Conservation (phyloP, 2,888 invertebrate species). For the Byasa hedistus region DNA sequence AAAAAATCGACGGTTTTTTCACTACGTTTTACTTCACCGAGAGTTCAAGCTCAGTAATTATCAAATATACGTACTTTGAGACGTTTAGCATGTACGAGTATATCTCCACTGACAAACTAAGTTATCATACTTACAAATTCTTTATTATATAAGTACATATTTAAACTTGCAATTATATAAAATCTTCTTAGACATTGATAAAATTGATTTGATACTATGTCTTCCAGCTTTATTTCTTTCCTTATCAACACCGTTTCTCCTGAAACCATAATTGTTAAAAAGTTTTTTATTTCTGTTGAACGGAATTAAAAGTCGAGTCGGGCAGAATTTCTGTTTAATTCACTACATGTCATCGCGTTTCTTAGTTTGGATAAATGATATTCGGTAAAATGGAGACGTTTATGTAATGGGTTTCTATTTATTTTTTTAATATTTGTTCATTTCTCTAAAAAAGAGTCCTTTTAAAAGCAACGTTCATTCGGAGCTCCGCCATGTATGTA, state of each 20-base stretch:
- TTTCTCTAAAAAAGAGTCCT: not conserved
- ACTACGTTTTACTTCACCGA: too few species aligned
- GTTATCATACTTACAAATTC: too few species aligned
- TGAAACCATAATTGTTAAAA: not conserved
- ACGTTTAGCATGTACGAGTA: too few species aligned
- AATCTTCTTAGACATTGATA: too few species aligned
- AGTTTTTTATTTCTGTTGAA: conserved; percentile 8
- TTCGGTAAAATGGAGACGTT: conserved; percentile 1
- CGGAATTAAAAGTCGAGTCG: conserved; percentile 15
- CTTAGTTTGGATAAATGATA: conserved; percentile 3
- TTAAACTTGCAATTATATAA: too few species aligned
- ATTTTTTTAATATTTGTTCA: not conserved
- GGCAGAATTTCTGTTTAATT: conserved; percentile 10
- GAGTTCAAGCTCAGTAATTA: too few species aligned
- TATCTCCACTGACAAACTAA: too few species aligned
- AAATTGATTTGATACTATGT: not conserved
- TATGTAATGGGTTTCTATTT: not conserved
- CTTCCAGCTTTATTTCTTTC: not conserved
- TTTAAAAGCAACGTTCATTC: not conserved
- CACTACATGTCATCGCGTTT: conserved; percentile 4
- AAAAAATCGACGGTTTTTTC: too few species aligned
- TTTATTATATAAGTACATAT: too few species aligned
- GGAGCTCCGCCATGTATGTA: too few species aligned
- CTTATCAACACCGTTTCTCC: not conserved
- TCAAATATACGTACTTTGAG: too few species aligned